A percentile compares a stretch with the other conserved stretches of the same genome.
phyloP scores from a whole-genome alignment of 2,888 invertebrate species.

The Synanthedon andrenaeformis region DNA sequence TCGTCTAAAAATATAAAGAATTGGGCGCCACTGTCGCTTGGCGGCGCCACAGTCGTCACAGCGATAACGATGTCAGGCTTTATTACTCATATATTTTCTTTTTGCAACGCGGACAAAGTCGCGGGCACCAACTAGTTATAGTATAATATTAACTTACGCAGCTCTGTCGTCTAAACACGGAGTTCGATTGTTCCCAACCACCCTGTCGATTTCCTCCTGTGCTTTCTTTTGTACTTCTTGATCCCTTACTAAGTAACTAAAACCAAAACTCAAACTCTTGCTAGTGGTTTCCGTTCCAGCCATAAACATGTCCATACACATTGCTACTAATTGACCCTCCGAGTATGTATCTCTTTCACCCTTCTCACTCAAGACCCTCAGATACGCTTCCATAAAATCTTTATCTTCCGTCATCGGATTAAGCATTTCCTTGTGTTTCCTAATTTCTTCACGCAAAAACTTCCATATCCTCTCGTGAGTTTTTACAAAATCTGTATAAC shows the following conservation, averaged over 20 bases:
- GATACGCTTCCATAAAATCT: constrained; percentile 86
- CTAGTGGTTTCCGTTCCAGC: constrained; percentile 90
- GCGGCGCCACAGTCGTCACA: too few species aligned
- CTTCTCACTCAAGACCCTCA: constrained; percentile 74
- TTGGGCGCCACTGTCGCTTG: too few species aligned
- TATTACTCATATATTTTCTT: too few species aligned
- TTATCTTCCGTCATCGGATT: constrained; percentile 72
- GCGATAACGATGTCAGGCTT: too few species aligned
- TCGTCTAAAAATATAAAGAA: too few species aligned
- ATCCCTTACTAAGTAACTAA: constrained; percentile 78
- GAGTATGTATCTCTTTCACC: constrained; percentile 70
- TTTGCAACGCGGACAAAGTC: too few species aligned
- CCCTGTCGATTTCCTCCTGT: constrained; percentile 81
- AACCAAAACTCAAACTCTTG: constrained; percentile 82
- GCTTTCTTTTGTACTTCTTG: constrained; percentile 80
- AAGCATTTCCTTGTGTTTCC: constrained; percentile 75
- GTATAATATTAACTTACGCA: constrained; percentile 58
- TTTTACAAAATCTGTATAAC: constrained; percentile 79
- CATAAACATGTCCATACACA: constrained; percentile 88
- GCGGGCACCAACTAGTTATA: too few species aligned
- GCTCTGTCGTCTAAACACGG: constrained; percentile 79
- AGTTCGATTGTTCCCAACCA: constrained; percentile 76
- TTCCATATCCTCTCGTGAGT: constrained; percentile 79
- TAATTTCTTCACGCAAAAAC: constrained; percentile 78
- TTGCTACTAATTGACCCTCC: constrained; percentile 81